These are phyloP conservation scores for Paraplagusia blochii DNA, from an alignment of 2,113 vertebrate genomes.

Conservation along the genomic window DNA sequence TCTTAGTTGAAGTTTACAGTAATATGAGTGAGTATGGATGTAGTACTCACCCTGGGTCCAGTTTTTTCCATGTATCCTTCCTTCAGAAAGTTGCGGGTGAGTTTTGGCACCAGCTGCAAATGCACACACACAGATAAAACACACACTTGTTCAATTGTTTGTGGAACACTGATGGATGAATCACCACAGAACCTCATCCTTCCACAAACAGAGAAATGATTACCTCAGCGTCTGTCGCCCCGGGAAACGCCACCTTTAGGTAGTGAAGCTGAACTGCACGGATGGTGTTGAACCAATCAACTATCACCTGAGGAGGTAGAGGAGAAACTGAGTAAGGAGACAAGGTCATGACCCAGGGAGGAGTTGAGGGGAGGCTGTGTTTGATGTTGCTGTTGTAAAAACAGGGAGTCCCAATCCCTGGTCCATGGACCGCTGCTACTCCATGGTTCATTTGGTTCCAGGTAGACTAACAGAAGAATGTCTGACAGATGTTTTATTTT, in stretches of 20 bases:
- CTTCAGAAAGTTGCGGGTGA: constrained; percentile 86
- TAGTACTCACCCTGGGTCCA: constrained; percentile 80
- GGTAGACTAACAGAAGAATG: too few relatives aligned
- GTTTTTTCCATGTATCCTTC: constrained; percentile 96
- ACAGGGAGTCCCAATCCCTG: too few relatives aligned
- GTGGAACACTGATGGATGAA: too few relatives aligned
- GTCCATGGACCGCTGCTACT: too few relatives aligned
- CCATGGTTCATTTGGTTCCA: too few relatives aligned
- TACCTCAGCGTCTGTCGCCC: constrained; percentile 85
- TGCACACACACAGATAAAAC: neutral
- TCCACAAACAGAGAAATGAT: neutral
- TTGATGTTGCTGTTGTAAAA: too few relatives aligned
- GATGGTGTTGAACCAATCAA: constrained; percentile 95
- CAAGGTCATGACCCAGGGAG: neutral
- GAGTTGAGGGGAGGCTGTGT: too few relatives aligned
- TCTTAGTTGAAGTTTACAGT: too few relatives aligned
- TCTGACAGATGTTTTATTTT: too few relatives aligned
- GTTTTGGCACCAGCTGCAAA: constrained; percentile 80
- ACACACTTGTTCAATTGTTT: too few relatives aligned
- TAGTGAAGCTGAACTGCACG: constrained; percentile 93
- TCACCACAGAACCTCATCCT: neutral
- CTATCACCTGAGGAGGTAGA: constrained; percentile 81
- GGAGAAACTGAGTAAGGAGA: neutral
- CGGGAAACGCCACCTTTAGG: constrained; percentile 94
- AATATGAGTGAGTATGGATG: constrained; percentile 1